Evolutionary conservation across 2,797 vertebrate genomes (phyloP), one percentile per base, ranked within the genome.

Genomic region (Gymnoscopelus microlampas): DNA sequence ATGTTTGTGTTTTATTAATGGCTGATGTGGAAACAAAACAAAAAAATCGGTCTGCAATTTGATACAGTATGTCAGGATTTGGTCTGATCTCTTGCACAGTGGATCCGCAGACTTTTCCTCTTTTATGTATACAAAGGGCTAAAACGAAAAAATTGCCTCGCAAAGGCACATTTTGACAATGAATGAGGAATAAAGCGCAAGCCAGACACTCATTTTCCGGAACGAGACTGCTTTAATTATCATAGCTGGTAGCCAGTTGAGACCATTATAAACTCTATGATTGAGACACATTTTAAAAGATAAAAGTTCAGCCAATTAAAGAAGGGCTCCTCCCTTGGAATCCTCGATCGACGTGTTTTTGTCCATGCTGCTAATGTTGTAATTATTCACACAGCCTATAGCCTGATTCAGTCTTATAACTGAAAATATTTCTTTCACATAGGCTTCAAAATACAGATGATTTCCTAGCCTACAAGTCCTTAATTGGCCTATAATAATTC

Each of bases 221-320:
- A 2, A 56, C 26, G 2, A 29, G 15, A 61, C 39, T 57, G 57
- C 53, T 65, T 1, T 66, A 24, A 32, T 75, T 63, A 15, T 19
- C 19, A 19, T n/a, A 48, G 15, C 39, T 44, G 7, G 7, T 29
- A 66, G 51, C 35, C 55, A 13, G 44, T 0, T 39, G 64, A 19
- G 19, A 19, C 19, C 19, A 19, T 19, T 19, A 19, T 19, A 19
- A 19, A 19, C 19, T 19, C 19, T 19, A 19, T 1, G 19, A 69
- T 64, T 19, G 9, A 24, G 11, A 1, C 13, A 15, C 59, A 69
- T 56, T 24, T 54, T 68, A 60, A 44, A 62, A 53, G 55, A 86
- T 74, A 78, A 91, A 90, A 89, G 87, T 91, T 91, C 68, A 84
- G 70, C 75, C 73, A 80, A 87, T 68, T 64, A 62, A 66, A 56